Base-by-base conservation (phyloP, 2,888 invertebrate species). In the Oscheius myriophilus region DNA sequence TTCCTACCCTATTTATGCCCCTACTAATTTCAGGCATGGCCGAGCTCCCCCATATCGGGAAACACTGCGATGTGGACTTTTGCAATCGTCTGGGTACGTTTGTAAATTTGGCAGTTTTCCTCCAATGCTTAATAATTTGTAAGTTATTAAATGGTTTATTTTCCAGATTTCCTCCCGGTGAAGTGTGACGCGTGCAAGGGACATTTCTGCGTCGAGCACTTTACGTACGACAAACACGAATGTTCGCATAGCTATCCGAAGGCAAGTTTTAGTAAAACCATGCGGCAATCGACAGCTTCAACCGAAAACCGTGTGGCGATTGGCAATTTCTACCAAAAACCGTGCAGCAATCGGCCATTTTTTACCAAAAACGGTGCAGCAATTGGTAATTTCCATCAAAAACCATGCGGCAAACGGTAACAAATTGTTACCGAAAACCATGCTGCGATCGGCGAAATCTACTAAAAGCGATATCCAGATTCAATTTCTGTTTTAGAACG, bases 41-140 rank as follows among this genome's bases (percentile, higher is more conserved):
- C 94, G 96, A 96, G 88, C 92, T 96, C 85, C 96, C 96, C 72
- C 90, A 93, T 87, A 89, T 96, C 82, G 96, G 96, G 80, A 90
- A 92, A 85, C 92, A 96, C 86, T 96, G 96, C 88, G 91, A 91
- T 2, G 92, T 91, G 83, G 87, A 89, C 75, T 90, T 90, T 11
- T 96, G 96, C 88, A 92, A 95, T 87, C 92, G 91, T 89, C 89
- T 95, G 78, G 93, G 93, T 93, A 90, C 89, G n/a, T 2, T 18
- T 43, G 12, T 43, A 43, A n/a, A 43, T 43, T 43, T n/a, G 45
- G 12, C 12, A 43, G n/a, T 43, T 43, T 43, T 12, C 45, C n/a
- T n/a, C n/a, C n/a, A n/a, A n/a, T n/a, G n/a, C n/a, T n/a, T n/a
- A n/a, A n/a, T n/a, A n/a, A n/a, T n/a, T n/a, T n/a, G n/a, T n/a